Evolutionary conservation across 2,113 vertebrate genomes (phyloP).

Genomic region (Columba janthina): DNA sequence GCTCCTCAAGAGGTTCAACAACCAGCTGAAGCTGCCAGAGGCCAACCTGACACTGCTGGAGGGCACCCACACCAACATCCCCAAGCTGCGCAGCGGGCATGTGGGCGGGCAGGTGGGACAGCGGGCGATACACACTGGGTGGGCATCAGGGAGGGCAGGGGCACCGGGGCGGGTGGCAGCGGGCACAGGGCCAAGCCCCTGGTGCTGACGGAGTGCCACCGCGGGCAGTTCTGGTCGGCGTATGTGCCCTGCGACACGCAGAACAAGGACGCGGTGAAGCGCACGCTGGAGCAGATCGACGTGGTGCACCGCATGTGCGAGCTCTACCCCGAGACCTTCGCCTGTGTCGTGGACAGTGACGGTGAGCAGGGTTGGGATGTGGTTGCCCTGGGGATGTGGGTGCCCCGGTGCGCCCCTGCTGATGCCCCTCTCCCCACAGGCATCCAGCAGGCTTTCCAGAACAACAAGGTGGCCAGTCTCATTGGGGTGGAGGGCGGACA

Average conservation of each 20-base stretch:
- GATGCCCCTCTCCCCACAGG: conserved; percentile 58
- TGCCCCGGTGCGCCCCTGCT: accelerated
- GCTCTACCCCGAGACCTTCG: conserved; percentile 81
- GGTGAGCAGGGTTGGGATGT: conserved; percentile 54
- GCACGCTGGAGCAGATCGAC: conserved; percentile 94
- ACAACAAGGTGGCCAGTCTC: conserved; percentile 84
- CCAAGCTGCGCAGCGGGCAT: conserved; percentile 81
- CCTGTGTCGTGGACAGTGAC: conserved; percentile 73
- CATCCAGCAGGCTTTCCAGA: conserved; percentile 71
- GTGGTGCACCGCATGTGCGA: conserved; percentile 89
- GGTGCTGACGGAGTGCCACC: accelerated
- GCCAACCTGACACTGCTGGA: conserved; percentile 79
- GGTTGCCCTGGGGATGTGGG: accelerated
- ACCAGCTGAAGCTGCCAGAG: conserved; percentile 70
- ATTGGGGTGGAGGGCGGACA: conserved; percentile 94
- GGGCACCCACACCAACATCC: conserved; percentile 91
- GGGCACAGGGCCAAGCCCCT: accelerated
- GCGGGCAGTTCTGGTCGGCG: conserved; percentile 89
- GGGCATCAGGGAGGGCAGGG: too few species aligned
- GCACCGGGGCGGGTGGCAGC: accelerated
- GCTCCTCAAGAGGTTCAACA: conserved; percentile 82
- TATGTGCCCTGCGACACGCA: conserved; percentile 87
- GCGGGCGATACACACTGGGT: too few species aligned
- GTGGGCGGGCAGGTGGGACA: conserved; percentile 88
- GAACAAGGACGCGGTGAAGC: conserved; percentile 87